Evolutionary conservation across 2,797 vertebrate genomes (phyloP).

Genomic region (Acanthis flammea): DNA sequence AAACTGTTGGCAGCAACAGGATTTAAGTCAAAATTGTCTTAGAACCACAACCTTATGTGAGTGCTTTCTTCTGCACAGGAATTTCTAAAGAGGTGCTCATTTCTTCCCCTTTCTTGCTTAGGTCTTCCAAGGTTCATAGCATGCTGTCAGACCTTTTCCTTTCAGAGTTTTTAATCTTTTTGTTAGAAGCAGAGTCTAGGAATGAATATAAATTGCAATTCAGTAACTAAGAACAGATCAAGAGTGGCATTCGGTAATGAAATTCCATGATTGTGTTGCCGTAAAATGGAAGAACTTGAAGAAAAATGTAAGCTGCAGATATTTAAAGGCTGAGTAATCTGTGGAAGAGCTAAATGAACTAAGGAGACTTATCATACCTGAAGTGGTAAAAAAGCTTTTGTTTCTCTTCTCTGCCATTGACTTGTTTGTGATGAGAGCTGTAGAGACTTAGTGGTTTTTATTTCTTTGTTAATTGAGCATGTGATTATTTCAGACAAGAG

Average conservation of each 20-base stretch:
- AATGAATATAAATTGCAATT: background rate
- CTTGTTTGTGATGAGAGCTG: background rate
- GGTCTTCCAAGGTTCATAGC: background rate
- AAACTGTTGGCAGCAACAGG: background rate
- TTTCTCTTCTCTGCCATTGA: background rate
- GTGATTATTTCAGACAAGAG: background rate
- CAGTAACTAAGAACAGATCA: background rate
- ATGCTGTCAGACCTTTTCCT: background rate
- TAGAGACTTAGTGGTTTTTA: background rate
- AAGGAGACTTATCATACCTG: background rate
- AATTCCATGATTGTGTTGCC: background rate
- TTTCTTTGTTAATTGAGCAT: background rate
- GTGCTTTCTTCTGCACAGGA: background rate
- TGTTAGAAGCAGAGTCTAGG: background rate
- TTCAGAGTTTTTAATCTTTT: background rate
- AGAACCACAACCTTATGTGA: background rate
- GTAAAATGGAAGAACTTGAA: background rate
- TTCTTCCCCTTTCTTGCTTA: background rate
- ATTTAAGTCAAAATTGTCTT: background rate
- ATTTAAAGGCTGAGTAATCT: background rate
- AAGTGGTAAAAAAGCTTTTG: background rate
- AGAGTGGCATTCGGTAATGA: background rate
- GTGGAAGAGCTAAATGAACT: background rate
- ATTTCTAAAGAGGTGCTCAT: background rate
- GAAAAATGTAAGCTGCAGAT: background rate